These are phyloP conservation scores for Psilanteris sp. DNA, from an alignment of 1,140 invertebrate species.

Conservation along the genomic window DNA sequence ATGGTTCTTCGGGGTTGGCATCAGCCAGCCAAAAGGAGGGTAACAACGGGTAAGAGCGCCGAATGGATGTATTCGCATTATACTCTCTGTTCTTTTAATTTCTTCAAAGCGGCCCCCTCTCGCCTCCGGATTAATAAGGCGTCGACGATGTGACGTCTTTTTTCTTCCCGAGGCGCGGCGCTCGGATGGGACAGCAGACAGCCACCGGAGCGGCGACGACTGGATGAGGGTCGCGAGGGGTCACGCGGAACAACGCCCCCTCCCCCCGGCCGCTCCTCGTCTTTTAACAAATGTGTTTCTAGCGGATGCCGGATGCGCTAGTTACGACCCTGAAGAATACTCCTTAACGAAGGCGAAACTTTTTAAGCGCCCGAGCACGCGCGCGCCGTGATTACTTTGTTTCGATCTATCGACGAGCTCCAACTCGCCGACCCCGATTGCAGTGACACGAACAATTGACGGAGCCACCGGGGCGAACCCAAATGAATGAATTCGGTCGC, in stretches of 20 bases:
- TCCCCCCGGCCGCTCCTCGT: conserved; percentile 31
- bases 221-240: conserved; percentile 71
- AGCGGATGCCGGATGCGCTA: conserved; percentile 63
- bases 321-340: conserved; percentile 69
- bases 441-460: too few relatives aligned
- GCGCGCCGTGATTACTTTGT: conserved; percentile 60
- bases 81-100: conserved; percentile 80
- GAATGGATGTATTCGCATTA: conserved; percentile 80
- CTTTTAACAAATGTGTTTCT: conserved; percentile 77
- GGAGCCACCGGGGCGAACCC: too few relatives aligned
- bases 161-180: conserved; percentile 66
- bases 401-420: conserved; percentile 25
- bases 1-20: conserved; percentile 70
- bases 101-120: conserved; percentile 76
- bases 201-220: conserved; percentile 71
- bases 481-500: too few relatives aligned
- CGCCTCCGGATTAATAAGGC: conserved; percentile 78
- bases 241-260: conserved; percentile 63
- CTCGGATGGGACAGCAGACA: conserved; percentile 71
- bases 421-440: too few relatives aligned
- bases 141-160: conserved; percentile 78
- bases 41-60: conserved; percentile 57
- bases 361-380: conserved; percentile 72
- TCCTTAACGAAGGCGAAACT: conserved; percentile 75
- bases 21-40: conserved; percentile 50